These are phyloP conservation scores for Microtus pennsylvanicus DNA, from an alignment of 2,113 vertebrate genomes.

Conservation along the genomic window DNA sequence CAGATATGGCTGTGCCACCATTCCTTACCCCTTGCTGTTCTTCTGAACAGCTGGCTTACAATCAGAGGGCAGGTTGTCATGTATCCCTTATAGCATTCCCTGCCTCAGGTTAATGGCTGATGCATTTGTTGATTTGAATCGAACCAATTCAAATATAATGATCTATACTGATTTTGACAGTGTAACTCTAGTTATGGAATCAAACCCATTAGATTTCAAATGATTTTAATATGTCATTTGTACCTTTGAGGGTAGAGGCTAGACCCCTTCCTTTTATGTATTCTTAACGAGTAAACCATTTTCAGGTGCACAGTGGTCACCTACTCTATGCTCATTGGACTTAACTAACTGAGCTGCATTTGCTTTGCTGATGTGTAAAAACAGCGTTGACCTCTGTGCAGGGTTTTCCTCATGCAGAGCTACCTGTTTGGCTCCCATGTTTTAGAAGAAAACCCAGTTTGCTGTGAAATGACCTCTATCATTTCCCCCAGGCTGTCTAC, in stretches of 20 bases:
- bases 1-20: too few species aligned
- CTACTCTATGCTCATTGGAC: background rate
- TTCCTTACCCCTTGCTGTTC: background rate
- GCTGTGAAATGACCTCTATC: background rate
- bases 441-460: background rate
- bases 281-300: background rate
- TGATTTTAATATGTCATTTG: background rate
- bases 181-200: background rate
- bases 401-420: background rate
- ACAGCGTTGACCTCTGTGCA: background rate
- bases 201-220: conserved; percentile 15
- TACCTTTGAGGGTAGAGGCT: background rate
- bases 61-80: background rate
- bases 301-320: background rate
- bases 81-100: background rate
- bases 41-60: background rate
- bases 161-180: background rate
- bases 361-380: background rate
- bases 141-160: background rate
- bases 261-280: background rate
- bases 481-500: background rate
- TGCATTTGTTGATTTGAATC: background rate
- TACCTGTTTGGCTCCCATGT: background rate
- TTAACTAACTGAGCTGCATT: conserved; percentile 10
- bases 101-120: background rate